These are phyloP conservation scores for Arothron firmamentum DNA, from an alignment of 2,113 vertebrate species.

Conservation along the genomic window DNA sequence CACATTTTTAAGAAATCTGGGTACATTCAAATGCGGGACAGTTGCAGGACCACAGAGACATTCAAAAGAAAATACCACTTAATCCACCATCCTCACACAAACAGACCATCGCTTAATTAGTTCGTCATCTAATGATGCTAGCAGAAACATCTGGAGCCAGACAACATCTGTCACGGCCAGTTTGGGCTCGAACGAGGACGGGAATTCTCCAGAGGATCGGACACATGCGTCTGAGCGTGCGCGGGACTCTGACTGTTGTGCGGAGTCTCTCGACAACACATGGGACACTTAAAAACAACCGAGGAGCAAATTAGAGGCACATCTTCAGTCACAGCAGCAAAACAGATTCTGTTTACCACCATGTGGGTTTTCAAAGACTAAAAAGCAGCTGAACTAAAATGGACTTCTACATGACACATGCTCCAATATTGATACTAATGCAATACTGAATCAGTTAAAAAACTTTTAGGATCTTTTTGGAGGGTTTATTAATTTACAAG, in stretches of 20 bases:
- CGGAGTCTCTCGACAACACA: slow-evolving; percentile 36
- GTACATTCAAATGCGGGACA: no score
- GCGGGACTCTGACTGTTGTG: slow-evolving; percentile 25
- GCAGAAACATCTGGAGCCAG: slow-evolving; percentile 53
- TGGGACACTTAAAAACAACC: slow-evolving; percentile 38
- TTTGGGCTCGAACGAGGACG: not conserved
- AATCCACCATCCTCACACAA: slow-evolving; percentile 32
- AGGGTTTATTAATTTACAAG: not conserved
- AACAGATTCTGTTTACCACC: not conserved
- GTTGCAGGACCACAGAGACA: slow-evolving; percentile 6
- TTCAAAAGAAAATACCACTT: slow-evolving; percentile 14
- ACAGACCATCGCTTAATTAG: slow-evolving; percentile 44
- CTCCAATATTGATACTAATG: no score
- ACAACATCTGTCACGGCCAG: slow-evolving; percentile 44
- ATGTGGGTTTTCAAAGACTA: no score
- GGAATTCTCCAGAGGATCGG: not conserved
- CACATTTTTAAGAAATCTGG: no score
- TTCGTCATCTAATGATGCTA: slow-evolving; percentile 42
- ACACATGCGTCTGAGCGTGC: slow-evolving; percentile 12
- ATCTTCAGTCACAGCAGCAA: slow-evolving; percentile 4
- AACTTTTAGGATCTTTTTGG: not conserved
- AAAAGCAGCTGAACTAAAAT: not conserved
- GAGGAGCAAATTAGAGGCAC: slow-evolving; percentile 8
- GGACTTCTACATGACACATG: no score
- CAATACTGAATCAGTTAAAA: no score